Evolutionary conservation across 2,888 invertebrate genomes (phyloP), one percentile per base, ranked within the genome.

Genomic region (Thalpophila matura): DNA sequence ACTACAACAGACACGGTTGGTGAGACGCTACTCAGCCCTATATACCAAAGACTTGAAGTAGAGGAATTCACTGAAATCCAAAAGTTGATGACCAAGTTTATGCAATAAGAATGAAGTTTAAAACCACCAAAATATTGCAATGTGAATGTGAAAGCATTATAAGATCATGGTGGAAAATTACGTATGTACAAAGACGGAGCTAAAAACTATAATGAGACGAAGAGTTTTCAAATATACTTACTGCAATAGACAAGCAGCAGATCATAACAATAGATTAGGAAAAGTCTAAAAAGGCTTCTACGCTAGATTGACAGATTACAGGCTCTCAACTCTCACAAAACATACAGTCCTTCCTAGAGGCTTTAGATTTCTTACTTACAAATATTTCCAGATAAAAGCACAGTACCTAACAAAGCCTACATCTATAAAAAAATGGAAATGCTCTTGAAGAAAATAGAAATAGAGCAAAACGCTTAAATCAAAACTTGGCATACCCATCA

Each of bases 401-500:
- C 18, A 31, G 7, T 31, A 43, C 14, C 4, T 12, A n/a, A 12
- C 35, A 27, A 10, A 24, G 9, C 6, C 35, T 24, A 10, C 4
- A 43, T 37, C 7, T 35, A 1, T 43, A 4, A n/a, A 35, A n/a
- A 35, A 26, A 35, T 35, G 38, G 33, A 43, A 42, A 40, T 26
- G n/a, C 20, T 47, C 16, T 26, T 49, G 65, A 58, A 29, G 45
- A 58, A 7, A 45, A 24, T 18, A 27, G 18, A 31, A 31, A 37
- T 20, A 33, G 43, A 49, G 38, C 24, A 65, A 46, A 37, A 18
- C 35, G 54, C 55, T 55, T 50, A 35, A 46, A 46, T 42, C 33
- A 65, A 46, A 33, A 24, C 50, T 50, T 31, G 46, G 27, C 42
- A 57, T 20, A 18, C 22, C 18, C 68, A 68, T 46, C 24, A 20